Conservation (phyloP, 2,113 vertebrate genomes). For the Corythaixoides concolor region DNA sequence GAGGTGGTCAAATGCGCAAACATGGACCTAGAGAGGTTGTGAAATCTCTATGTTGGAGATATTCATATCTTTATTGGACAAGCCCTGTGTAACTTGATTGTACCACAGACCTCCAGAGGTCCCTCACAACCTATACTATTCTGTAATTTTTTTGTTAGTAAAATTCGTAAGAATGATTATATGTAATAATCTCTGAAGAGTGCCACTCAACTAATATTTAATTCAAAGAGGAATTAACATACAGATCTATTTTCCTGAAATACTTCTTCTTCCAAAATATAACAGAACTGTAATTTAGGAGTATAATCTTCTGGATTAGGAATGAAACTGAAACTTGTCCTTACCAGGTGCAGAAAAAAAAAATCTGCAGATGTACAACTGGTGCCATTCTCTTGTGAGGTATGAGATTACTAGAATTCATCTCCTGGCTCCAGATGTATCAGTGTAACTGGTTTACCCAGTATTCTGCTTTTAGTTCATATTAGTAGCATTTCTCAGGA, state of each 20-base stretch:
- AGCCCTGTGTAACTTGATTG: background rate
- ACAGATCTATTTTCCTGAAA: background rate
- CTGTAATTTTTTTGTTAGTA: background rate
- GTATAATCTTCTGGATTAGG: background rate
- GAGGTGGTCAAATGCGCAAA: background rate
- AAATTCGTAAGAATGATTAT: background rate
- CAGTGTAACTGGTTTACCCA: background rate
- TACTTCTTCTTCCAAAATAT: background rate
- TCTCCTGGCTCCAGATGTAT: background rate
- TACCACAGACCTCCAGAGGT: background rate
- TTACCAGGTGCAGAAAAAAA: background rate
- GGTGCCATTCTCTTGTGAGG: background rate
- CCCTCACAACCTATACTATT: background rate
- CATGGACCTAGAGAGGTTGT: background rate
- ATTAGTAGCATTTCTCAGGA: background rate
- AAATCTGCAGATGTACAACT: background rate
- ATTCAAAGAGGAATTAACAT: background rate
- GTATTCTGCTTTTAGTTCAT: background rate
- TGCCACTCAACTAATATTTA: background rate
- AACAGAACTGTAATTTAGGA: background rate
- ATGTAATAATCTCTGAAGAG: background rate
- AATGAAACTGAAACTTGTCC: background rate
- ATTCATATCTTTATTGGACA: background rate
- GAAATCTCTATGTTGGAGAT: background rate
- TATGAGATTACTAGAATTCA: background rate